These are phyloP conservation scores for Physella acuta DNA, from an alignment of 1,140 invertebrate genomes.

Conservation along the genomic window DNA sequence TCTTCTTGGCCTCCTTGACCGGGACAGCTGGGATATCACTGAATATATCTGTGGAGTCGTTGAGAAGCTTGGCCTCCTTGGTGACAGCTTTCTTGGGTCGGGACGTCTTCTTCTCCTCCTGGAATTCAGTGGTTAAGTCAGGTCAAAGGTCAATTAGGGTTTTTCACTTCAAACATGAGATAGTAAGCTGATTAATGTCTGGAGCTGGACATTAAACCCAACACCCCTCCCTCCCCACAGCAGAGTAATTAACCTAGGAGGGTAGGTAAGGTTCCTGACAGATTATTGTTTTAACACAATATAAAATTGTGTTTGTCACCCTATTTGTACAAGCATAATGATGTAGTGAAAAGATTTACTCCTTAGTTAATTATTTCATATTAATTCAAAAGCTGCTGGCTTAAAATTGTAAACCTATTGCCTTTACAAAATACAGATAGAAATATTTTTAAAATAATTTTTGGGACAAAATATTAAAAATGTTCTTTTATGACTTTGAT, in stretches of 20 bases:
- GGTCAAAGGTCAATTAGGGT: neutral
- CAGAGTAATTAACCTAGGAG: neutral
- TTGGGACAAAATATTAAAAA: too few relatives aligned
- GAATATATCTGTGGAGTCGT: slow-evolving; percentile 19
- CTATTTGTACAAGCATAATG: too few relatives aligned
- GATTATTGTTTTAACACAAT: too few relatives aligned
- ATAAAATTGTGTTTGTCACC: too few relatives aligned
- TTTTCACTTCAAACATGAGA: neutral
- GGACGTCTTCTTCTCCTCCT: slow-evolving; percentile 4
- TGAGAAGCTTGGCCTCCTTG: slow-evolving; percentile 12
- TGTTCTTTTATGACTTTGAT: too few relatives aligned
- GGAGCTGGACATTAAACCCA: too few relatives aligned
- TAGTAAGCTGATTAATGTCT: neutral
- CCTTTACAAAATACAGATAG: too few relatives aligned
- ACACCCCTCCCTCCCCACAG: neutral
- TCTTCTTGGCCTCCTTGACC: slow-evolving; percentile 18
- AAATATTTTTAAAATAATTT: too few relatives aligned
- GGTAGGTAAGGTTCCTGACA: neutral
- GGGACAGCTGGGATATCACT: slow-evolving; percentile 14
- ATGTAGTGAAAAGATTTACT: too few relatives aligned
- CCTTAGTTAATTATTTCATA: too few relatives aligned
- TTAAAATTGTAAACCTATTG: too few relatives aligned
- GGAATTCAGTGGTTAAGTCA: neutral
- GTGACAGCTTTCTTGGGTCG: slow-evolving; percentile 14
- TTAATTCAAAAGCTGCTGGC: too few relatives aligned